Evolutionary conservation across 2,113 vertebrate genomes (phyloP), one percentile per base, ranked within the genome.

Genomic region (Sapajus apella): DNA sequence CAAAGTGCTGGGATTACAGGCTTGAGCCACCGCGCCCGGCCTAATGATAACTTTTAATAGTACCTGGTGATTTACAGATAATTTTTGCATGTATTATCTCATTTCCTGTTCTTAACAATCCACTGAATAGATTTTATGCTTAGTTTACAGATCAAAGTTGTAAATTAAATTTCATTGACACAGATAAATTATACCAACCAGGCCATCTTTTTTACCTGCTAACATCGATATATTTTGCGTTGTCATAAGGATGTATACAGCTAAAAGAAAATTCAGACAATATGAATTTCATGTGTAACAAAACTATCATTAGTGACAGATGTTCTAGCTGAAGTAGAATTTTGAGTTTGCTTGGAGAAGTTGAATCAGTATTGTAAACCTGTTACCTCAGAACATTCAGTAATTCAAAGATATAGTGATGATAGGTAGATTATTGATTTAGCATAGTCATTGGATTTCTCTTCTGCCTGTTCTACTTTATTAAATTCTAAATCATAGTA

Each of bases 101-200:
- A 80, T 90, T 97, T 93, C 37, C 37, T 97, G 6, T 95, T 95
- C 40, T 86, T 96, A 86, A 40, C 1, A 3, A 84, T n/a, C 47
- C 52, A 58, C 47, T 58, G 37, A 95, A n/a, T 81, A 17, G 55
- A 58, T 94, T 97, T 84, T 90, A 84, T 97, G 97, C 37, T 11
- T 70, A 81, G 43, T 92, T 95, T 97, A 87, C 32, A 96, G 64
- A 76, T 94, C 45, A 95, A 61, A 97, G 37, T 94, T 37, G 37
- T 91, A 82, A 96, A 92, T 96, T 87, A 94, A 86, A 52, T 91
- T 90, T 93, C 43, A 58, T 66, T 96, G 40, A 61, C 52, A 96
- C 50, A 83, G 75, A 76, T 93, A 80, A 87, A 95, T 35, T 79
- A 27, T 89, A 75, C 43, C 61, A 80, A 80, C 11, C 23, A 95